Base-by-base conservation (phyloP, 2,888 invertebrate species). In the Amorpha juglandis region DNA sequence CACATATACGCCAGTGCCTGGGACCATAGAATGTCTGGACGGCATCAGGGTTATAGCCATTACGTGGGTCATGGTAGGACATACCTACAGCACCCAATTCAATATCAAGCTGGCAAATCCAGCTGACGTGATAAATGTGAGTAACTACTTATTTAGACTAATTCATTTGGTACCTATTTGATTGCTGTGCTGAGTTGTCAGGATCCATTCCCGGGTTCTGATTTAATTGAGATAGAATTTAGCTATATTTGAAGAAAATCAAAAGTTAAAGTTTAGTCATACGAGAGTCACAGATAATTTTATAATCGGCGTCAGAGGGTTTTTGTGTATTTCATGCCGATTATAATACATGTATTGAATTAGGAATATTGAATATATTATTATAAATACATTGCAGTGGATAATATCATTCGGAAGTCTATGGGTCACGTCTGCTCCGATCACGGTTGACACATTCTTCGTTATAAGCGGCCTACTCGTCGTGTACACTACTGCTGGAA, bases 391-490 rank as follows among this genome's bases (percentile, higher is more conserved):
- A 6, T 89, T 80, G 38, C 74, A 94, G 92, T 92, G 89, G 85
- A 72, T 86, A 14, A 69, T 70, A 6, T 83, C 85, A 2, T 68
- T 78, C 0, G n/a, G 67, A 1, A 71, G 81, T 64, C 82, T 89
- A 78, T 94, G 80, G 94, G 88, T 76, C 74, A 83, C 86, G 4
- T 70, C 87, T 14, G 89, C 77, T 0, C 81, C 94, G 0, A 90
- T 95, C 1, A 93, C 95, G 12, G 95, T 96, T 0, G 96, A 96
- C 72, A 95, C 95, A 0, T 96, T 96, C 82, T 95, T 96, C 74
- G 76, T 84, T 74, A 68, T 91, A 27, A 86, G 86, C 66, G 91
- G 91, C 6, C 71, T 91, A 19, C 71, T 91, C 0, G 68, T 91
- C 0, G 89, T 91, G 0, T 91, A 91, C 47, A 86, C 87, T 6